phyloP scores from a whole-genome alignment of 2,113 vertebrate genomes.

The Notothenia coriiceps region DNA sequence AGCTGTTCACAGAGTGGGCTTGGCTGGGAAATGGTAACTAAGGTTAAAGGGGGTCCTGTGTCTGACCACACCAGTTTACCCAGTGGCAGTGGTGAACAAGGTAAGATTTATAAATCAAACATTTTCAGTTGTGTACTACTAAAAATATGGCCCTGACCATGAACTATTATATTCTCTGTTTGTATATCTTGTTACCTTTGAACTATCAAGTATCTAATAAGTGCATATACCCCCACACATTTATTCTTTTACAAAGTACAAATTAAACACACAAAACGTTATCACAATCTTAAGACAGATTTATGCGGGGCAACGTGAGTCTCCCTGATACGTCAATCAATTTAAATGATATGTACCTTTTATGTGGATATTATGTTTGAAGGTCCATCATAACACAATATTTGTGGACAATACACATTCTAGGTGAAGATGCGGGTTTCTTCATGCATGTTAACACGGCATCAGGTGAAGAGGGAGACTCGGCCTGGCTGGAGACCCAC shows the following conservation, averaged over 20 bases:
- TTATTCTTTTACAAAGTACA: no score
- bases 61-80: constrained; percentile 65
- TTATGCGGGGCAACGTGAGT: no score
- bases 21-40: constrained; percentile 47
- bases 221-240: no score
- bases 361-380: no score
- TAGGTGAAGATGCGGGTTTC: not conserved
- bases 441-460: constrained; percentile 88
- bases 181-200: not conserved
- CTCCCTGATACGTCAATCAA: no score
- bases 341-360: no score
- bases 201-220: not conserved
- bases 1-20: constrained; percentile 14
- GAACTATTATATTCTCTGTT: not conserved
- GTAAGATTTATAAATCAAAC: constrained; percentile 25
- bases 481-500: constrained; percentile 84
- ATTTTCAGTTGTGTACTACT: not conserved
- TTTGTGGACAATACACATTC: not conserved
- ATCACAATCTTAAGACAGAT: no score
- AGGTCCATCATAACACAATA: no score
- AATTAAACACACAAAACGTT: no score
- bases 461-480: constrained; percentile 50
- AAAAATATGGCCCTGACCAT: no score
- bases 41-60: no score
- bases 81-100: not conserved